Evolutionary conservation across 1,140 invertebrate species (phyloP), one percentile per base, ranked within the genome.

Genomic region (Penaeus japonicus): DNA sequence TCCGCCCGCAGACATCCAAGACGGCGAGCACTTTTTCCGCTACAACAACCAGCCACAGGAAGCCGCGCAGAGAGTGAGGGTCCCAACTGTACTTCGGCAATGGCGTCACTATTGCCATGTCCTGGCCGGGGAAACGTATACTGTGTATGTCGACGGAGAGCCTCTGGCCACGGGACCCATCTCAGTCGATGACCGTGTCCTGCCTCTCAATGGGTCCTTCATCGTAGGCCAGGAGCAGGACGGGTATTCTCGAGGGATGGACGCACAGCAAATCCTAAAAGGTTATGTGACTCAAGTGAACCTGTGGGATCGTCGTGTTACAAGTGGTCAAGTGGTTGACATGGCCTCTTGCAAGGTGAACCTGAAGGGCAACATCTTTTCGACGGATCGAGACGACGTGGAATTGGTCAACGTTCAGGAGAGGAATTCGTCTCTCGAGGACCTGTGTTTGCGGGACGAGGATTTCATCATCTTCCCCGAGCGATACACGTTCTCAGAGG

Each of bases 21-120:
- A 84, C n/a, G 70, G 70, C 4, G 30, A 53, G 7, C 80, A 84
- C 30, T 62, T 78, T 80, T 84, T 88, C 35, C 87, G 87, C 15
- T 84, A 59, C 80, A 88, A 88, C 65, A 88, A 88, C 87, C 75
- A 78, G 53, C 87, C 87, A 3, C 87, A 88, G 73, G 15, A 24
- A 10, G 65, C 24, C 5, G 77, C 83, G 24, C 62, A 84, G 62
- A 24, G 20, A 4, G 27, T 88, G 22, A 17, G 47, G 3, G 22
- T 88, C 2, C 27, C 53, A 4, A 75, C 87, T 4, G 62, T 78
- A 5, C 81, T 88, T 22, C 80, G 79, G n/a, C 65, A 54, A 35
- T 88, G 87, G 87, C 80, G 80, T 1, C 81, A 84, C 57, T 88
- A 84, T 27, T 88, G 87, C 62, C 87, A 88, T 20, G 87, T 88